Conservation (phyloP, 2,797 vertebrate species). For the Thunnus albacares region DNA sequence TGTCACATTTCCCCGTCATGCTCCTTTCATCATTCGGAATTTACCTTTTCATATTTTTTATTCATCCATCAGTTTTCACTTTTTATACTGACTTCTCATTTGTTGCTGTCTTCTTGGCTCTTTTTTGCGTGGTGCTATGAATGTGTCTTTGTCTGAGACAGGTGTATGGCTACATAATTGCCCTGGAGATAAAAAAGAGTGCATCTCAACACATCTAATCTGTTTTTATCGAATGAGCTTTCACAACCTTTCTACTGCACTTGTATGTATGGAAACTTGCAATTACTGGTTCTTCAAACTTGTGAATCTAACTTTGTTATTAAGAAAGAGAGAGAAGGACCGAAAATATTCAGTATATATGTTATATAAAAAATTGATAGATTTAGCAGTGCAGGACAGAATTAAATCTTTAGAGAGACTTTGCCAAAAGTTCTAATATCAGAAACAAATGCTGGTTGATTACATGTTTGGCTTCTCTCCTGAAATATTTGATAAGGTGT, state of each 20-base stretch:
- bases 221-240: conserved; percentile 15
- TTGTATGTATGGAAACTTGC: conserved; percentile 6
- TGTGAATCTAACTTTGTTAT: background rate
- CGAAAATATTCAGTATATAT: background rate
- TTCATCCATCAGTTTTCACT: background rate
- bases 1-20: conserved; percentile 5
- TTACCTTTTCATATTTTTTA: background rate
- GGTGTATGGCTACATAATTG: conserved; percentile 4
- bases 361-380: background rate
- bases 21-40: conserved; percentile 14
- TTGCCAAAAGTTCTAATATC: background rate
- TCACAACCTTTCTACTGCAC: background rate
- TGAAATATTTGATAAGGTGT: conserved; percentile 8
- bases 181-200: conserved; percentile 30
- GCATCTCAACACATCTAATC: conserved; percentile 6
- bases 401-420: conserved; percentile 10
- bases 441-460: background rate
- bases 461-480: background rate
- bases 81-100: conserved; percentile 3
- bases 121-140: conserved; percentile 2
- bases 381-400: background rate
- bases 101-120: conserved; percentile 26
- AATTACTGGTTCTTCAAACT: background rate
- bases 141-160: background rate
- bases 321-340: background rate